Evolutionary conservation across 2,888 invertebrate species (phyloP).

Genomic region (Apoda limacodes): DNA sequence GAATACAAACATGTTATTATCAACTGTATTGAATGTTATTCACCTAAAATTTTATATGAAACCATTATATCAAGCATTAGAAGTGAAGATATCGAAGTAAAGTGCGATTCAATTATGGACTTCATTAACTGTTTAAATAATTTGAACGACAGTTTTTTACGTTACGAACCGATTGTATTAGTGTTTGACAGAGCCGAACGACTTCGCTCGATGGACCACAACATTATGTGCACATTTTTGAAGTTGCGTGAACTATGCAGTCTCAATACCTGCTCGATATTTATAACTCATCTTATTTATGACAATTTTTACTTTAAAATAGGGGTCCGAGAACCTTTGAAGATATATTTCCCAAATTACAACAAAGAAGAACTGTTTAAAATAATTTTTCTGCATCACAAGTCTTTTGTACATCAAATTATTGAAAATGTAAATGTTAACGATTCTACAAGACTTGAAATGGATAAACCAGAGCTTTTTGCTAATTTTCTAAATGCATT

Average conservation of each 20-base stretch:
- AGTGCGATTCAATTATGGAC: conserved; percentile 77
- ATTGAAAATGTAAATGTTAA: conserved; percentile 34
- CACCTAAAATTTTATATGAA: conserved; percentile 81
- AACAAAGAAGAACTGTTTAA: conserved; percentile 75
- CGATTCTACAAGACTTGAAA: conserved; percentile 33
- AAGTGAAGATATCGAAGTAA: conserved; percentile 44
- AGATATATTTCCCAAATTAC: conserved; percentile 84
- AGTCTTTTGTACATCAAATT: conserved; percentile 39
- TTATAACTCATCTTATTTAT: conserved; percentile 82
- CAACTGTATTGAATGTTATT: conserved; percentile 87
- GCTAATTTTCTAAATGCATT: conserved; percentile 84
- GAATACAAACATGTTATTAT: conserved; percentile 73
- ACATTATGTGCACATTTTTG: conserved; percentile 78
- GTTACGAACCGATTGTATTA: conserved; percentile 67
- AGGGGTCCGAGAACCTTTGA: conserved; percentile 77
- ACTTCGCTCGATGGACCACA: conserved; percentile 78
- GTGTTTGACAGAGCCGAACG: conserved; percentile 87
- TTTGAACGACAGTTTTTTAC: conserved; percentile 29
- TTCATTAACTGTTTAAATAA: conserved; percentile 66
- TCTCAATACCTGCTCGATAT: conserved; percentile 79
- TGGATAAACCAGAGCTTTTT: conserved; percentile 72
- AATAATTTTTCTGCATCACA: conserved; percentile 51
- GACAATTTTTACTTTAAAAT: conserved; percentile 82
- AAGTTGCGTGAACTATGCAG: conserved; percentile 79
- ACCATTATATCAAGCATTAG: conserved; percentile 73